Base-by-base conservation (phyloP, 2,113 vertebrate species). In the Ailuropoda melanoleuca region DNA sequence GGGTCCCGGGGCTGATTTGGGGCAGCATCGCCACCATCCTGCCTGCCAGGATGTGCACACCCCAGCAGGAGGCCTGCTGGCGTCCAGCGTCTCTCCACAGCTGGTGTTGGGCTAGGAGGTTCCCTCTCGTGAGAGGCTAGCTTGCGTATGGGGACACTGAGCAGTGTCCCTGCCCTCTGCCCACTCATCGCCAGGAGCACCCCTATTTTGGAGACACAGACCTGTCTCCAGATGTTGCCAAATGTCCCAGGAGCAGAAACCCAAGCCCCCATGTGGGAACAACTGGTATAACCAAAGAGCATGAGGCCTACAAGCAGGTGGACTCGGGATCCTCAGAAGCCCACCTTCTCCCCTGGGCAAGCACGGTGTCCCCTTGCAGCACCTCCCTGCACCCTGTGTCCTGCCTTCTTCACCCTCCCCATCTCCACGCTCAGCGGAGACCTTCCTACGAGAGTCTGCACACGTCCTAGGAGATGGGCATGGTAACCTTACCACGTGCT, bases 351-450 rank as follows among this genome's bases (percentile, higher is more conserved):
- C 6, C 56, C 70, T 18, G 39, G 11, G 12, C 56, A 62, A 19
- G n/a, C 6, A 3, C 24, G 0, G 19, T 9, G 2, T 31, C 31
- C 1, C 0, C n/a, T 39, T 3, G 26, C 34, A 12, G 8, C 46
- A 6, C 53, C n/a, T n/a, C n/a, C n/a, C n/a, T 8, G 21, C 2
- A 3, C 26, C n/a, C 19, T 1, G 9, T 26, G 43, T 29, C 15
- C 37, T 66, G 64, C 31, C 64, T 31, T n/a, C 15, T 8, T 34
- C 64, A 66, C 23, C 7, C 0, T 11, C 48, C 34, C n/a, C 15
- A 1, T 17, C 19, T 66, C 43, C 5, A 14, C 23, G 70, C 31
- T 58, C 64, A 18, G 34, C 19, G 23, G 37, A 48, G 4, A 19
- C 31, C 31, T 37, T 31, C 14, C 10, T 12, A 2, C 2, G 26